phyloP scores from a whole-genome alignment of 2,888 invertebrate species.

The Embidobia sp. region DNA sequence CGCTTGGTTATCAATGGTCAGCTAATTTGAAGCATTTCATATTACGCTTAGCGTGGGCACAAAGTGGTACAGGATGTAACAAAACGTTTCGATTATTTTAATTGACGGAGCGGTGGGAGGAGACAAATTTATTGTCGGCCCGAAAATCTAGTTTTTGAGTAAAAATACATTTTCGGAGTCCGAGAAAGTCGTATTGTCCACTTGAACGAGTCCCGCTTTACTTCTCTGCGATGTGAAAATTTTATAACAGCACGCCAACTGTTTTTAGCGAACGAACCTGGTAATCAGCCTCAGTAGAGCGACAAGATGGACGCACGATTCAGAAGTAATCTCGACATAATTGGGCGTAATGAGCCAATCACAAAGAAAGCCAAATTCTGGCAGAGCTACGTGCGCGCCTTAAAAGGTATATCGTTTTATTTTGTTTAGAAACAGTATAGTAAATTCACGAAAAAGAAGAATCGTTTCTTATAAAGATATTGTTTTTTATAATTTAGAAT shows the following conservation, averaged over 20 bases:
- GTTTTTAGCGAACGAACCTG: slow-evolving; percentile 89
- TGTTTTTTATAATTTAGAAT: no score
- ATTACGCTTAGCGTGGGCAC: background rate
- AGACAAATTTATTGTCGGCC: slow-evolving; percentile 42
- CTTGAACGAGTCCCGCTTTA: background rate
- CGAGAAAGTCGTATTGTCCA: slow-evolving; percentile 22
- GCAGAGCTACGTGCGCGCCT: slow-evolving; percentile 95
- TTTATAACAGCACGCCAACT: background rate
- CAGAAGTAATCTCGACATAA: slow-evolving; percentile 96
- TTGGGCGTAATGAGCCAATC: slow-evolving; percentile 94
- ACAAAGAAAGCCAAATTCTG: slow-evolving; percentile 97
- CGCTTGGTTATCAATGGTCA: slow-evolving; percentile 16
- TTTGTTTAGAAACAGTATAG: no score
- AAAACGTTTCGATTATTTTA: slow-evolving; percentile 32
- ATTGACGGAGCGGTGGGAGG: slow-evolving; percentile 17
- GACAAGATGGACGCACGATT: slow-evolving; percentile 88
- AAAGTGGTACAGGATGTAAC: no score
- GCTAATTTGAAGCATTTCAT: slow-evolving; percentile 2
- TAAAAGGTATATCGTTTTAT: slow-evolving; percentile 88
- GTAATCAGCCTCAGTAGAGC: slow-evolving; percentile 84
- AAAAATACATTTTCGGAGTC: slow-evolving; percentile 21
- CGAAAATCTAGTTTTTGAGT: slow-evolving; percentile 37
- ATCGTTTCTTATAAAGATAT: no score
- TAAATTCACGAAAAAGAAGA: no score
- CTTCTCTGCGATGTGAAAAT: no score